Base-by-base conservation (phyloP, 2,888 invertebrate species). In the Conistra vaccinii region DNA sequence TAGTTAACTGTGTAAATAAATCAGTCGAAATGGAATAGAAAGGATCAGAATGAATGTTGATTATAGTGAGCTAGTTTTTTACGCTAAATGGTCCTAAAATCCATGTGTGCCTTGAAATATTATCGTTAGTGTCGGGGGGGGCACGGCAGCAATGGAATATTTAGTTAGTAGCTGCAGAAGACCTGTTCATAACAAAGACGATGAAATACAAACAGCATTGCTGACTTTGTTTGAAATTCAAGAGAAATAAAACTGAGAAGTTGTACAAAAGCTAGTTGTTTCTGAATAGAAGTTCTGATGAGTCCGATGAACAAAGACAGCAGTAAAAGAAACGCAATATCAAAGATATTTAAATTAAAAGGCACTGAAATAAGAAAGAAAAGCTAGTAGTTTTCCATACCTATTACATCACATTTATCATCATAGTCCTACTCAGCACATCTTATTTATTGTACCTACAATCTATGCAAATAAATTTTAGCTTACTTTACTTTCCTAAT, bases 1-100 rank as follows among this genome's bases (percentile, higher is more conserved):
- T 77, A 23, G 65, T 51, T 78, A 68, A 26, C 48, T 68, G 57
- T 51, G 39, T n/a, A 32, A 77, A 77, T 66, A 35, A 48, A 57
- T 57, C 29, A 58, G 29, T 57, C 14, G 26, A 39, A 48, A 77
- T 32, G 9, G 14, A 68, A 78, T 58, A 10, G 17, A 32, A 32
- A 69, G 32, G 32, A 39, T 39, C 29, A 58, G 26, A 32, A 32
- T 51, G 26, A 9, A 32, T 42, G 48, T 42, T 68, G 39, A 78
- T 58, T 58, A 67, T 58, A 68, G 29, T 39, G 1, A 68, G 17
- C 57, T 17, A 57, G 7, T 2, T 76, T 63, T 62, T 29, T 20
- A 60, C 39, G 20, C 9, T 35, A n/a, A 51, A 17, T n/a, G 4
- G 4, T 60, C n/a, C 20, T 60, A 23, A 51, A 7, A 23, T 26